Base-by-base conservation (phyloP, 2,113 vertebrate species). In the Syrmaticus mikado region DNA sequence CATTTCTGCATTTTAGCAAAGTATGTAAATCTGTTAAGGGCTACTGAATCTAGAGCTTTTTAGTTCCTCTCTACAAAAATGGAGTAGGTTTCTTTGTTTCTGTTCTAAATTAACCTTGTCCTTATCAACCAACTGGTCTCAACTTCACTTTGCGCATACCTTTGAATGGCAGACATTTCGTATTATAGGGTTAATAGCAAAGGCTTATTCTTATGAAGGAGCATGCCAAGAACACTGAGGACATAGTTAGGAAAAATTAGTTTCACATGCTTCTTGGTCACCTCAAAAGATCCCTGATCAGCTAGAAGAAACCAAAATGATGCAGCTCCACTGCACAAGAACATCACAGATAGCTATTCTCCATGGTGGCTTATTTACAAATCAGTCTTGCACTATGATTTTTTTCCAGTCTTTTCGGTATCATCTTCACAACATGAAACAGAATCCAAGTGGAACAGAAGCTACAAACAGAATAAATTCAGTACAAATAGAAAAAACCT, bases 391-490 rank as follows among this genome's bases (percentile, higher is more conserved):
- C 65, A 88, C 87, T 94, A 94, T 25, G 85, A 92, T 94, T 95
- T 94, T 93, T 94, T 95, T 94, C 87, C 87, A 90, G 85, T 84
- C 80, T 95, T 96, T 96, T 93, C 73, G 53, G 57, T 94, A 92
- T 82, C 93, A 91, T 94, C 95, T 95, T 94, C 94, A 90, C 77
- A 93, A 96, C 95, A 89, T 72, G 65, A 94, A 94, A 95, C 43
- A 94, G 84, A 93, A 86, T 91, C 91, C 94, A 82, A 94, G 76
- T 68, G 80, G 65, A 94, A 90, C 76, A 94, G 89, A 92, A 91
- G 93, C 91, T 95, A 95, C 80, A 93, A 96, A 97, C 79, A 96
- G 76, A 94, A 79, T 71, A 94, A 92, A 92, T 96, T 96, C 87
- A 95, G 91, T 79, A 93, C 66, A 87, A 48, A 65, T 0, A 75